phyloP scores from a whole-genome alignment of 2,797 vertebrate species.

The Neoniphon sammara region DNA sequence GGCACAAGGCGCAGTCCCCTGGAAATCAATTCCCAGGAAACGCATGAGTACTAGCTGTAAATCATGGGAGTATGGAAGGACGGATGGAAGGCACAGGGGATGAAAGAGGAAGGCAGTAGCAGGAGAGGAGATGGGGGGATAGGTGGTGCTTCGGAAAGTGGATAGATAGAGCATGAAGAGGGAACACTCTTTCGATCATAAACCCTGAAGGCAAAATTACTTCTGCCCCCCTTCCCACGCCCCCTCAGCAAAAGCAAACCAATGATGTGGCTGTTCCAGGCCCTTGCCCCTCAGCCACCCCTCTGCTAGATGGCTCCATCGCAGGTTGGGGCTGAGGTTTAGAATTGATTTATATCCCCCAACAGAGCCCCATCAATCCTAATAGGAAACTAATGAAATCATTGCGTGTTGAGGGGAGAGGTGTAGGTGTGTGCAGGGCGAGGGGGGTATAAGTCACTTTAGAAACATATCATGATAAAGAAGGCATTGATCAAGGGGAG shows the following conservation, averaged over 20 bases:
- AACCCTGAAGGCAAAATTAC: constrained; percentile 75
- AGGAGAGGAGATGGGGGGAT: constrained; percentile 55
- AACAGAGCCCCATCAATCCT: constrained; percentile 81
- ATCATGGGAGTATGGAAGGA: constrained; percentile 73
- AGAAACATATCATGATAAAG: constrained; percentile 76
- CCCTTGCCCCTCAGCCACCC: constrained; percentile 67
- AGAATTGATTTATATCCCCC: constrained; percentile 80
- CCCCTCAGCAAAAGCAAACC: constrained; percentile 67
- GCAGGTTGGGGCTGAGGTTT: constrained; percentile 67
- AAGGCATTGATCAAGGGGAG: constrained; percentile 73
- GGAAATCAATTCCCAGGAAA: constrained; percentile 85
- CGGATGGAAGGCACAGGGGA: constrained; percentile 65
- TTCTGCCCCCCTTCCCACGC: constrained; percentile 28
- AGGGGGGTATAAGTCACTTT: constrained; percentile 61
- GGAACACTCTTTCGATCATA: constrained; percentile 76
- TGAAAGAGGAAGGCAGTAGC: constrained; percentile 65
- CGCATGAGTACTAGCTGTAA: constrained; percentile 79
- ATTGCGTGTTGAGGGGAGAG: constrained; percentile 66
- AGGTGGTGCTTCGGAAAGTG: constrained; percentile 3
- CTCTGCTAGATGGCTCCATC: constrained; percentile 71
- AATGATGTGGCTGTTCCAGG: constrained; percentile 75
- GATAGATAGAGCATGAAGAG: constrained; percentile 65
- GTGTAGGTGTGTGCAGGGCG: constrained; percentile 20
- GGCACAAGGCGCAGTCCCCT: constrained; percentile 77
- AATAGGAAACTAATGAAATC: constrained; percentile 81